A percentile compares a stretch with the other conserved stretches of the same genome.
These are phyloP conservation scores for Taphrorychus bicolor DNA, from an alignment of 2,888 invertebrate genomes.

Conservation along the genomic window DNA sequence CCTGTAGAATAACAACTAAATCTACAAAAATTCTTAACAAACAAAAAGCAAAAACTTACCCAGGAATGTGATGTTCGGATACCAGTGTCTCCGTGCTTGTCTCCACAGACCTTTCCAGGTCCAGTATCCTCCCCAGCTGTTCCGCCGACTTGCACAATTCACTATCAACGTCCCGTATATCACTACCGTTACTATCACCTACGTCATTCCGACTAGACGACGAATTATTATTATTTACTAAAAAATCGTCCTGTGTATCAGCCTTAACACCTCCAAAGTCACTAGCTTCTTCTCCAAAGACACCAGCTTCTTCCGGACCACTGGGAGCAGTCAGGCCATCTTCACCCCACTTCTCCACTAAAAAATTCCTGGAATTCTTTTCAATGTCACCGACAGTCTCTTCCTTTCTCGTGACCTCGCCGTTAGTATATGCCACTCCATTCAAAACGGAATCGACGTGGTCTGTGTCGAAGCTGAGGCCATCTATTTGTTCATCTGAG, in stretches of 20 bases:
- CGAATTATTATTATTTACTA: constrained; percentile 1
- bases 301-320: no score
- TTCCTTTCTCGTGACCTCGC: neutral
- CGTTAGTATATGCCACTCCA: neutral
- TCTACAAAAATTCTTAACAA: no score
- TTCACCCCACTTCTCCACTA: neutral
- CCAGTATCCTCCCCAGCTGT: constrained; percentile 51
- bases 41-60: constrained; percentile 44
- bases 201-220: constrained; percentile 23
- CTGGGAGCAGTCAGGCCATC: neutral
- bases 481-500: constrained; percentile 49
- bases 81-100: constrained; percentile 65
- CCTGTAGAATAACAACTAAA: no score
- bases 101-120: constrained; percentile 56
- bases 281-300: neutral
- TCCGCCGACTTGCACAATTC: constrained; percentile 40
- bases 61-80: constrained; percentile 52
- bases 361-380: neutral
- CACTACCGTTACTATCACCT: constrained; percentile 22
- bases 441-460: constrained; percentile 37
- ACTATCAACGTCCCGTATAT: constrained; percentile 1
- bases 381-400: neutral
- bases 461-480: constrained; percentile 39
- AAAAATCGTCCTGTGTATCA: constrained; percentile 15
- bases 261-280: constrained; percentile 44